phyloP scores from a whole-genome alignment of 2,797 vertebrate genomes.

The Ceryle rudis region DNA sequence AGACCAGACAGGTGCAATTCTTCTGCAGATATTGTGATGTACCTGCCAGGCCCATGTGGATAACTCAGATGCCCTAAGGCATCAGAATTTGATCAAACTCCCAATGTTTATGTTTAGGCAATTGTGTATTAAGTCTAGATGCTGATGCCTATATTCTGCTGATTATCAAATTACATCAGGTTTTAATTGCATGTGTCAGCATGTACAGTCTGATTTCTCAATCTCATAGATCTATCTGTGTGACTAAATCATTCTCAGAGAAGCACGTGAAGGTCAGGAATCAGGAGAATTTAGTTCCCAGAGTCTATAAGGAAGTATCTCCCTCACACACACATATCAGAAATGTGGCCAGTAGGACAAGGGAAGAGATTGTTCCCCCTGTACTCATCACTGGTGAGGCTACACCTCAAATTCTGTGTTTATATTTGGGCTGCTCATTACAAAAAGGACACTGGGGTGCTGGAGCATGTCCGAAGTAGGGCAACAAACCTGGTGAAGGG shows the following conservation, averaged over 20 bases:
- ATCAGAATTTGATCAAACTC: not conserved
- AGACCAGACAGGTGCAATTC: rapidly evolving
- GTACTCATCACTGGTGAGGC: no score
- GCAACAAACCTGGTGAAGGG: no score
- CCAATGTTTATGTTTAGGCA: not conserved
- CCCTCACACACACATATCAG: not conserved
- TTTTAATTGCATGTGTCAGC: not conserved
- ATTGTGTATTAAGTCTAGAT: not conserved
- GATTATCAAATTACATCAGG: not conserved
- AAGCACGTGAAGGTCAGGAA: not conserved
- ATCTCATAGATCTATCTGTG: not conserved
- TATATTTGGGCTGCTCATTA: no score
- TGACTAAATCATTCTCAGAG: not conserved
- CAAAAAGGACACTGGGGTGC: no score
- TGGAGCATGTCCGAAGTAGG: no score
- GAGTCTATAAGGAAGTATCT: not conserved
- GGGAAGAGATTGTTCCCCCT: no score
- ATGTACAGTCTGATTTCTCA: not conserved
- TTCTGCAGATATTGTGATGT: not conserved
- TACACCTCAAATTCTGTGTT: no score
- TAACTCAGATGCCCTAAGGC: not conserved
- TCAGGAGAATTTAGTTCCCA: not conserved
- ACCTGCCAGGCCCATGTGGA: not conserved
- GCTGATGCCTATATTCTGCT: not conserved
- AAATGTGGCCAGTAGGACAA: no score